Evolutionary conservation across 2,797 vertebrate species (phyloP).

Genomic region (Sebastes trivittatus): DNA sequence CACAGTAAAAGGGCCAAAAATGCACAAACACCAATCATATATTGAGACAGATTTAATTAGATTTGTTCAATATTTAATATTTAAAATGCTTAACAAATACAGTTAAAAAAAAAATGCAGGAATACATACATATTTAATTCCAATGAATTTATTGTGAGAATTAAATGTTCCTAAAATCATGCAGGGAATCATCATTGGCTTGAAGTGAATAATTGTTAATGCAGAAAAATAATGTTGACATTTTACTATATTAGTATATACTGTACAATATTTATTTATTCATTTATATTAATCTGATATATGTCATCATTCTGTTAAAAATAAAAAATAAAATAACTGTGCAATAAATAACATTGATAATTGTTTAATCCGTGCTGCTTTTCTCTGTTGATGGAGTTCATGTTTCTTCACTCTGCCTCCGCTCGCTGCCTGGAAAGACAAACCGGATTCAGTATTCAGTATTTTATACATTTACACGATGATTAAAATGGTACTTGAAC

Average conservation of each 20-base stretch:
- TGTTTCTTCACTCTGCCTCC: background rate
- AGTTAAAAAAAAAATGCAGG: background rate
- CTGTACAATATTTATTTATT: background rate
- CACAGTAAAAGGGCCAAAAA: background rate
- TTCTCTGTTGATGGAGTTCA: background rate
- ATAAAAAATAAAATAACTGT: background rate
- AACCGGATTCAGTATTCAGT: background rate
- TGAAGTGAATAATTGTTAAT: background rate
- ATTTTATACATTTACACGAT: background rate
- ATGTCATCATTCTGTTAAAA: background rate
- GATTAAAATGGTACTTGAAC: background rate
- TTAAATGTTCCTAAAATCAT: background rate
- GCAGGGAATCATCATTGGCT: background rate
- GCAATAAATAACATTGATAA: slow-evolving; percentile 30
- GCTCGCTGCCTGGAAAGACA: background rate
- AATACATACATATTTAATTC: background rate
- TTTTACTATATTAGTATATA: background rate
- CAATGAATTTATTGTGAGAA: background rate
- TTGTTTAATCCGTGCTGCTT: background rate
- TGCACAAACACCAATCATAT: background rate
- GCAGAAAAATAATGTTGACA: background rate
- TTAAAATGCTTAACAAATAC: background rate
- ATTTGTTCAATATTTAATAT: background rate
- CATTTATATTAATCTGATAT: background rate
- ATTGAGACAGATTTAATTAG: background rate